Base-by-base conservation (phyloP, 1,140 invertebrate genomes). In the Maniola jurtina region DNA sequence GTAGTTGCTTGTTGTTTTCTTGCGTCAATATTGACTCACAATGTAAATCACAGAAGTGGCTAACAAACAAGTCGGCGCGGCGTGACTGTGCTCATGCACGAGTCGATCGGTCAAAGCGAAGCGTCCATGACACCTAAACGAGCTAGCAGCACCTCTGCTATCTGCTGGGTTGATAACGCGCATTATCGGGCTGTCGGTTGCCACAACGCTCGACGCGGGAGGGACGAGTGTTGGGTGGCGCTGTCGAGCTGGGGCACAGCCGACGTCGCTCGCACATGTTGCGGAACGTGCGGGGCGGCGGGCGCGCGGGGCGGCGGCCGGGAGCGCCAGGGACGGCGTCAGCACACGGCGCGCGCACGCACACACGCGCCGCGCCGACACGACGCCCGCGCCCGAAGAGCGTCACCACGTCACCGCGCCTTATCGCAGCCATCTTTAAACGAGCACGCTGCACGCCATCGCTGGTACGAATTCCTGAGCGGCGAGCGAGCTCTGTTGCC, bases 401-500 rank as follows among this genome's bases (percentile, higher is more conserved):
- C 83, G 86, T 86, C 87, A 86, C 79, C 70, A 72, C 81, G 78
- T 86, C 87, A 87, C 79, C 70, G 73, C 83, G 79, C 80, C 81
- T 88, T 88, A 90, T 90, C 86, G 88, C 77, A 83, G 84, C 84
- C 88, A 90, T 90, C 88, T 89, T 86, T 88, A 85, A 88, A 89
- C 79, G 84, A 86, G 79, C 83, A 76, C 81, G 76, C 64, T 76
- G 80, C 85, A 87, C 83, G 85, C 85, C 80, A 83, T 74, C 84
- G 77, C 79, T 77, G 80, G 81, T 81, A 86, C 78, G 83, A 87
- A 87, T 86, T 86, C 83, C 82, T 81, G 76, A 79, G 25, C 25
- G 25, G 25, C 76, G 71, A 77, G 69, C 81, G 72, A 76, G 72
- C 77, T 74, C n/a, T n/a, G 79, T 79, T 78, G 79, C 79, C 66